Conservation (phyloP, 2,797 vertebrate genomes). For the Mionectes olivaceus region DNA sequence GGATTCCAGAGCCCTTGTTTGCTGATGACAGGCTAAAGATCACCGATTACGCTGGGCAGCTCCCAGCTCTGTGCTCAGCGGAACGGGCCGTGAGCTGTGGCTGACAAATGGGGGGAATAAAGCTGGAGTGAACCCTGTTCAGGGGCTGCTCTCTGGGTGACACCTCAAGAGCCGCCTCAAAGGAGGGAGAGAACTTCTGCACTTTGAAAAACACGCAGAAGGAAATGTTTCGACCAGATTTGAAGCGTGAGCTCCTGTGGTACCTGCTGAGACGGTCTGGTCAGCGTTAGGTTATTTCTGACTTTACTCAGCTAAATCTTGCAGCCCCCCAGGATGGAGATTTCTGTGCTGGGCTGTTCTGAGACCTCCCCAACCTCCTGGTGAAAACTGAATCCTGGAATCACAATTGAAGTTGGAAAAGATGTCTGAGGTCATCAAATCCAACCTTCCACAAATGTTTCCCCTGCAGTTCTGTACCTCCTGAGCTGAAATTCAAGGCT, state of each 20-base stretch:
- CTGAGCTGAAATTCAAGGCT: neutral
- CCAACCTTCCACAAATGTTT: neutral
- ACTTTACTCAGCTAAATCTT: neutral
- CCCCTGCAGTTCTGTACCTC: neutral
- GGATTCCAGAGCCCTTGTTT: constrained; percentile 12
- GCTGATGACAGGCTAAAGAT: constrained; percentile 23
- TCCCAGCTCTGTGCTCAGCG: neutral
- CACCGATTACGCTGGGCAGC: neutral
- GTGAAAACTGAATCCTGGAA: neutral
- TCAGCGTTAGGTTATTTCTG: rapidly evolving
- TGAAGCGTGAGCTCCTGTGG: neutral
- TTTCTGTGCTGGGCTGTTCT: neutral
- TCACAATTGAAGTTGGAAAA: neutral
- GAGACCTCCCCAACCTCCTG: neutral
- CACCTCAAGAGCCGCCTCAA: neutral
- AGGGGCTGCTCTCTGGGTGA: neutral
- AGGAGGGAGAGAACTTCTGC: neutral
- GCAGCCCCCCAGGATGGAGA: neutral
- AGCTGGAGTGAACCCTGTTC: neutral
- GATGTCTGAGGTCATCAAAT: neutral
- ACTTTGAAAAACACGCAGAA: neutral
- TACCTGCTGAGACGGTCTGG: neutral
- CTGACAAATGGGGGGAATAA: neutral
- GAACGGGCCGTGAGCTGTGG: neutral
- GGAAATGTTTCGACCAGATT: neutral